These are phyloP conservation scores for Drosophila punjabiensis DNA, from an alignment of 1,140 invertebrate species.

Conservation along the genomic window DNA sequence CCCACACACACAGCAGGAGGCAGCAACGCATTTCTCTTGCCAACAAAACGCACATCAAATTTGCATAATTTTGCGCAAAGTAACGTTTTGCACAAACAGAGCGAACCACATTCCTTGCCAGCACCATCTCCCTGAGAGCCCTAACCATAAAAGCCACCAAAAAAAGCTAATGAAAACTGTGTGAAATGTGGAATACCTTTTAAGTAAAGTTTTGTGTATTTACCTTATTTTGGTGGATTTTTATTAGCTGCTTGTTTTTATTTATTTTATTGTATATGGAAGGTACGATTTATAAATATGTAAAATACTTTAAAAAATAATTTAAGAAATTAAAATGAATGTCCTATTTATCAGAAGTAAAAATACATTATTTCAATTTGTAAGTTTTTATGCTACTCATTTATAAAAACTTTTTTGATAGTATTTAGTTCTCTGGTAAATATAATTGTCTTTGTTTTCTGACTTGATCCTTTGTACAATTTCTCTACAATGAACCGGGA, in stretches of 20 bases:
- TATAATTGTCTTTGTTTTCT: no score
- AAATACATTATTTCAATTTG: no score
- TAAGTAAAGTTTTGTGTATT: not conserved
- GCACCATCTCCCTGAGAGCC: slow-evolving; percentile 1
- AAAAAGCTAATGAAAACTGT: not conserved
- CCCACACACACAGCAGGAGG: slow-evolving; percentile 36
- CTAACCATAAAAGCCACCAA: not conserved
- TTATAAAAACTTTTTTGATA: no score
- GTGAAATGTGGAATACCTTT: not conserved
- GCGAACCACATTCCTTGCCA: slow-evolving; percentile 32
- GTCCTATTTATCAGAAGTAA: no score
- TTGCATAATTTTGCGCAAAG: slow-evolving; percentile 81
- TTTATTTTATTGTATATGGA: not conserved
- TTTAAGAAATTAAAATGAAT: no score
- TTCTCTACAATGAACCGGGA: no score
- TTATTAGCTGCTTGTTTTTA: not conserved
- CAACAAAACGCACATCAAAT: slow-evolving; percentile 82
- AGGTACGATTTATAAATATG: no score
- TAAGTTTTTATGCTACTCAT: no score
- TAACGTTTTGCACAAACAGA: slow-evolving; percentile 76
- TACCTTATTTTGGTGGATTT: not conserved
- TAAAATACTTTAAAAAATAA: no score
- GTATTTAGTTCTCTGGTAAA: no score
- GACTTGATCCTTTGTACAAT: no score
- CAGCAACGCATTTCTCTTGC: slow-evolving; percentile 54